Base-by-base conservation (phyloP, 2,113 vertebrate species). In the Calyptommatus sinebrachiatus region DNA sequence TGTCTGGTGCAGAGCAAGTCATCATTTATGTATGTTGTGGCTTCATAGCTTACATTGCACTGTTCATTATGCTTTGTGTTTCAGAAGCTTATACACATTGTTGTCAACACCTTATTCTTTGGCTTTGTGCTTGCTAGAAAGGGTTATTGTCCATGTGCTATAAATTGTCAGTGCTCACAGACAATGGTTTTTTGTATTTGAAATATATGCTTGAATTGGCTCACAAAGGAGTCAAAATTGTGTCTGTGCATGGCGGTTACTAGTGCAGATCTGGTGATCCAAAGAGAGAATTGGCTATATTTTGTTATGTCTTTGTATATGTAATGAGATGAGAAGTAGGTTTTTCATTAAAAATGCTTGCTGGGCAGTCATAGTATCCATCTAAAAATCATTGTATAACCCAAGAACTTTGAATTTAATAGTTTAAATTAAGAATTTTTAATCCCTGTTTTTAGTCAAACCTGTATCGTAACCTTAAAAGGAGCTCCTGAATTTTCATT, bases 31-130 rank as follows among this genome's bases (percentile, higher is more conserved):
- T 10, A 26, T n/a, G 24, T 76, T 48, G 74, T 65, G 74, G 57
- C 41, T 66, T 46, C 8, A 9, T 66, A 65, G 35, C 16, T 50
- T 57, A 46, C 29, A 60, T 68, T 80, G 18, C 18, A 16, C 26
- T 57, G 48, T 26, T 66, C 21, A 53, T 50, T 28, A 22, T 68
- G 71, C 29, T 66, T 66, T 73, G 78, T 72, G 46, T 73, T 80
- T n/a, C 29, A 60, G 53, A 14, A 18, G 24, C 63, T 80, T 31
- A 16, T 41, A 35, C 57, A 73, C 46, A 22, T 63, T 73, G 46
- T 35, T 70, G 57, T 5, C 21, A 14, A 53, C 67, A 70, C 18
- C 24, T 61, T 26, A 62, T 46, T 63, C 45, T 29, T 73, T 80
- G 63, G 3, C 67, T 31, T 71, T 70, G 22, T 57, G 60, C 24